Evolutionary conservation across 2,888 invertebrate species (phyloP), one percentile per base, ranked within the genome.

Genomic region (Matsumyia berberina): DNA sequence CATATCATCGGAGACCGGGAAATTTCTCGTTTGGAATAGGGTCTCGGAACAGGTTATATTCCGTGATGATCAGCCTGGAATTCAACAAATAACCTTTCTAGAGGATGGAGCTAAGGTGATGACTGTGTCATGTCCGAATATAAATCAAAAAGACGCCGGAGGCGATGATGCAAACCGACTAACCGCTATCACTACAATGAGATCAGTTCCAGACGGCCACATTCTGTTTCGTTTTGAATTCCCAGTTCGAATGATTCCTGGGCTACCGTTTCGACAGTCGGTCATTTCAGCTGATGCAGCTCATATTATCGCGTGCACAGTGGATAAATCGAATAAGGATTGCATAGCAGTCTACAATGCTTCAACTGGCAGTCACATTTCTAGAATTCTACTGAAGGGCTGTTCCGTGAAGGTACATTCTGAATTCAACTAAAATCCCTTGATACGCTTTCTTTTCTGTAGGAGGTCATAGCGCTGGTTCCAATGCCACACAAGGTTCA

Each of bases 1-100:
- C 0, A 94, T 98, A 11, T 97, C 98, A 0, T 96, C 97, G 0
- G 99, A 99, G 90, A 97, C 98, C 0, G 98, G 98, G 0, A 96
- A 97, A 89, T 94, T 98, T 37, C 92, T 98, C 0, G 94, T 98
- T 81, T 98, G 98, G 98, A 96, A 97, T 88, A 92, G 95, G 78
- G 92, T 95, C 73, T 94, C 95, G 0, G 94, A 95, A 86, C 94
- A 95, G 92, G 97, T 92, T 0, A 88, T 92, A 9, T 91, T 89
- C 89, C 96, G 97, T 91, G 96, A 97, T 88, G 96, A 96, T 89
- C 97, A 98, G 89, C 95, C 87, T 0, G 92, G 92, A 1, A 92
- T 92, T 69, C 92, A 91, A 60, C 92, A 92, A 87, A 90, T 92
- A 35, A 91, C 91, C 7, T 90, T 92, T n/a, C 87, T 92, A 81